Evolutionary conservation across 1,140 invertebrate species (phyloP).

Genomic region (Bombyx mandarina): DNA sequence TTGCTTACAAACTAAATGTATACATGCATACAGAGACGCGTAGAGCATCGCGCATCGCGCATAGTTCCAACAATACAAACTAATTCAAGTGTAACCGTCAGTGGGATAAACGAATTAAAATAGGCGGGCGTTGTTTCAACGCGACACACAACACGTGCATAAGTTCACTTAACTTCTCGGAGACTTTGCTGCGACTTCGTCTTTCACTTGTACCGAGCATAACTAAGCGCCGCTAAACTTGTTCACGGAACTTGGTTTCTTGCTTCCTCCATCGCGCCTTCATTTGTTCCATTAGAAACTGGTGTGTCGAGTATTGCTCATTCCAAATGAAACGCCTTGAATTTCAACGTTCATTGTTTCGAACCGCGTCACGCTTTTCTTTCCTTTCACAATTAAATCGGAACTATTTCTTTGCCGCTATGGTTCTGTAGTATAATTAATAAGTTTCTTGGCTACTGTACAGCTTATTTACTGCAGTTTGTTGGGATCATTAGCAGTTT

Average conservation of each 20-base stretch:
- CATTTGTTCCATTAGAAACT: conserved; percentile 32
- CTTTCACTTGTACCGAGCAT: conserved; percentile 12
- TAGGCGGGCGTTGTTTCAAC: conserved; percentile 17
- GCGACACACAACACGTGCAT: conserved; percentile 21
- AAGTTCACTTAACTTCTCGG: conserved; percentile 23
- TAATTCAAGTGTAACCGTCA: neutral
- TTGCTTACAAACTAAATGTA: too few relatives aligned
- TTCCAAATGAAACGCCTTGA: conserved; percentile 5
- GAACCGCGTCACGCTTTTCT: too few relatives aligned
- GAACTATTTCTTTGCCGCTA: too few relatives aligned
- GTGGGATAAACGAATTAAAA: conserved; percentile 26
- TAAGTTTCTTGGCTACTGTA: too few relatives aligned
- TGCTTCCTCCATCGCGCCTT: conserved; percentile 27
- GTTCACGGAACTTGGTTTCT: conserved; percentile 25
- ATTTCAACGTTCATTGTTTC: conserved; percentile 1
- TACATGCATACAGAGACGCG: too few relatives aligned
- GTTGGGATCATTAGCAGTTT: too few relatives aligned
- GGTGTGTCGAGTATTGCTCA: conserved; percentile 12
- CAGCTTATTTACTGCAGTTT: too few relatives aligned
- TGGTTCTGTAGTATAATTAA: too few relatives aligned
- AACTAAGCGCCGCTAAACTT: conserved; percentile 30
- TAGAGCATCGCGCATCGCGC: too few relatives aligned
- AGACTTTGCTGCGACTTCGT: conserved; percentile 22
- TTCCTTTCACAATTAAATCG: too few relatives aligned
- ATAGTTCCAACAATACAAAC: too few relatives aligned